A percentile compares a stretch with the other conserved stretches of the same genome.
Conservation (phyloP, 2,113 vertebrate species). For the Eonycteris spelaea region DNA sequence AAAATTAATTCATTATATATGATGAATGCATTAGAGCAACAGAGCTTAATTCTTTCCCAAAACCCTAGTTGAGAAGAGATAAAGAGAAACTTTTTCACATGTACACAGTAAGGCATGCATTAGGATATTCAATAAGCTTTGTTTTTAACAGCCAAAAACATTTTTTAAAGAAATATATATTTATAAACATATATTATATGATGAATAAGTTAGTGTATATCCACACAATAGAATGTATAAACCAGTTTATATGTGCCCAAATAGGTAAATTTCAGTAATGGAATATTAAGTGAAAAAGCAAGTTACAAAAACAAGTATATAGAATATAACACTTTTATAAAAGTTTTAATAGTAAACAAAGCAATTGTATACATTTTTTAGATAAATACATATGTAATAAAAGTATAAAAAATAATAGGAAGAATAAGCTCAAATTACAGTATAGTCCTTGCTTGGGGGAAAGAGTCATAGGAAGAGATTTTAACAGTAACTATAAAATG, state of each 20-base stretch:
- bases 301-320: background rate
- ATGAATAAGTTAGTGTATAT: background rate
- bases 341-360: background rate
- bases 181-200: background rate
- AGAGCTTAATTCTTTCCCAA: background rate
- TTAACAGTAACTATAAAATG: background rate
- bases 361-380: background rate
- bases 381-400: background rate
- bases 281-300: background rate
- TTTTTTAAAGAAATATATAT: background rate
- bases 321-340: background rate
- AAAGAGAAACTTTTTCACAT: background rate
- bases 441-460: background rate
- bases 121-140: background rate
- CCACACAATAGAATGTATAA: background rate
- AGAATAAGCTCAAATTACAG: background rate
- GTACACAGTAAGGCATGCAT: background rate
- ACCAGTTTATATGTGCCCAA: background rate
- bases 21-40: background rate
- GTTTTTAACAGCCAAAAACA: background rate
- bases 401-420: background rate
- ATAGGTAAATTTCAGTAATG: background rate
- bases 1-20: background rate
- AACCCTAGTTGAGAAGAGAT: background rate
- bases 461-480: no score